These are phyloP conservation scores for Orchesella cincta DNA, from an alignment of 1,140 invertebrate genomes.

Conservation along the genomic window DNA sequence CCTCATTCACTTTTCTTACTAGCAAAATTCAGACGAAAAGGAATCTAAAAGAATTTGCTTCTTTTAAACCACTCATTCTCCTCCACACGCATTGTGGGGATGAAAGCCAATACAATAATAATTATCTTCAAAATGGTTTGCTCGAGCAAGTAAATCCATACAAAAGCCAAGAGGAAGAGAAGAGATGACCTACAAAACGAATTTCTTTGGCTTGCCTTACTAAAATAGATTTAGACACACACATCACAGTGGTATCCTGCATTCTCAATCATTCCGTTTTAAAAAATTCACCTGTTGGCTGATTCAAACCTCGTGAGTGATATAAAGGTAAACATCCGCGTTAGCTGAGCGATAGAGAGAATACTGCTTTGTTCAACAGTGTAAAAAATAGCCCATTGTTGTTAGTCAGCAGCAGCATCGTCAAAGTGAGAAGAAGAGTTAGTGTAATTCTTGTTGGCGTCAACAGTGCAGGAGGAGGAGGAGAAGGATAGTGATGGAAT, in stretches of 20 bases:
- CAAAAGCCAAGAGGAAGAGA: slow-evolving; percentile 12
- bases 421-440: too few relatives aligned
- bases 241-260: too few relatives aligned
- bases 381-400: too few relatives aligned
- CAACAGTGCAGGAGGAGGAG: not conserved
- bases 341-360: too few relatives aligned
- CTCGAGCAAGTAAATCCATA: not conserved
- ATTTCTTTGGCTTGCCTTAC: not conserved
- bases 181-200: slow-evolving; percentile 13
- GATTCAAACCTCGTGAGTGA: too few relatives aligned
- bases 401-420: too few relatives aligned
- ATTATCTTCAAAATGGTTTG: not conserved
- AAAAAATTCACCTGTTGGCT: too few relatives aligned
- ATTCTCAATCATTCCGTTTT: not conserved
- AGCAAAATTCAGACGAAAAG: too few relatives aligned
- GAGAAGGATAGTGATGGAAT: not conserved
- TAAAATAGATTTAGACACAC: not conserved
- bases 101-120: slow-evolving; percentile 3
- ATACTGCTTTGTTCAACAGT: too few relatives aligned
- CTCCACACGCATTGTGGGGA: not conserved
- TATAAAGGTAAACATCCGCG: too few relatives aligned
- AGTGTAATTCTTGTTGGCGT: too few relatives aligned
- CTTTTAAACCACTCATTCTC: not conserved
- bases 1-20: slow-evolving; percentile 2
- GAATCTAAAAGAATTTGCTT: not conserved